Percentiles rank a stretch among this genome's conserved stretches.
phyloP scores from a whole-genome alignment of 2,888 invertebrate genomes.

The Thereva unica region DNA sequence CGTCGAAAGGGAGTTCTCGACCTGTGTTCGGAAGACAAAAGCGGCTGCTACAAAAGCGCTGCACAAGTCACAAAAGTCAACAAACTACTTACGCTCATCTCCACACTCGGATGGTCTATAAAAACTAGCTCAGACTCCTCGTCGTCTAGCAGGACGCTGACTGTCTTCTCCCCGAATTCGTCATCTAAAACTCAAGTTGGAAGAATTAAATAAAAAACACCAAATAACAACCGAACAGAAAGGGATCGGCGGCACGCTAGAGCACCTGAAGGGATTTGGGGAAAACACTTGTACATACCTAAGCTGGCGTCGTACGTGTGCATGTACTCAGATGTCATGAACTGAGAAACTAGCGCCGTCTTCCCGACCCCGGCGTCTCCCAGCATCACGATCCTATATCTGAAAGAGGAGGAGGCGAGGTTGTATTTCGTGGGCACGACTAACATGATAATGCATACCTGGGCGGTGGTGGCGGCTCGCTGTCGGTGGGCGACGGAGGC shows the following conservation, averaged over 20 bases:
- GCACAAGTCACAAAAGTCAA: background rate
- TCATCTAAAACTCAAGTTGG: slow-evolving; percentile 74
- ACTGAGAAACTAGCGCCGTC: slow-evolving; percentile 86
- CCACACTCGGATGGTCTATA: slow-evolving; percentile 85
- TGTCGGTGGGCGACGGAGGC: slow-evolving; percentile 73
- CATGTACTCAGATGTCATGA: slow-evolving; percentile 95
- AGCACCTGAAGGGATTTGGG: background rate
- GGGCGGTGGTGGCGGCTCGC: slow-evolving; percentile 63
- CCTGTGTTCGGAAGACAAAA: slow-evolving; percentile 59
- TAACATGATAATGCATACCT: slow-evolving; percentile 41
- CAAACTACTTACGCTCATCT: slow-evolving; percentile 83
- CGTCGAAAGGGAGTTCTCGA: slow-evolving; percentile 85
- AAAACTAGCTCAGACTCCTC: slow-evolving; percentile 90
- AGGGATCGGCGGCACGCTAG: background rate
- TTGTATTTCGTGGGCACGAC: background rate
- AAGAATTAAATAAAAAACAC: slow-evolving; percentile 52
- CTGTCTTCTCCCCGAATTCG: slow-evolving; percentile 88
- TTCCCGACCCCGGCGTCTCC: slow-evolving; percentile 89
- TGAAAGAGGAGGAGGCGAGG: slow-evolving; percentile 53
- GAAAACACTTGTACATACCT: slow-evolving; percentile 63
- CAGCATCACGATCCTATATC: slow-evolving; percentile 81
- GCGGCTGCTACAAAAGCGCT: background rate
- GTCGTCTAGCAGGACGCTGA: slow-evolving; percentile 85
- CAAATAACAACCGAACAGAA: slow-evolving; percentile 1
- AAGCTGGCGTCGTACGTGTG: slow-evolving; percentile 91